Evolutionary conservation across 2,797 vertebrate species (phyloP).

Genomic region (Mus minutoides): DNA sequence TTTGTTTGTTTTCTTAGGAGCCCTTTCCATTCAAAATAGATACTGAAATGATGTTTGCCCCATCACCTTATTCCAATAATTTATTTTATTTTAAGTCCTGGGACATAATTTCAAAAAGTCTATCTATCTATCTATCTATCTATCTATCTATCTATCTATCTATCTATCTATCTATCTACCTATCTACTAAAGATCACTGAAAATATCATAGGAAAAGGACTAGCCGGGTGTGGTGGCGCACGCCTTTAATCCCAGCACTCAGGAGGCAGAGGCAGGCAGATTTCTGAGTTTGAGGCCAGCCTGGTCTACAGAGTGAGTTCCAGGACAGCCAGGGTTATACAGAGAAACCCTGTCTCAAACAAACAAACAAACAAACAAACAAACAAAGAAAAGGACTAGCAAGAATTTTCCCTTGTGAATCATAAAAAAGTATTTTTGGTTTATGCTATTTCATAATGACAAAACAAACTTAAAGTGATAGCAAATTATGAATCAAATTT

Average conservation of each 20-base stretch:
- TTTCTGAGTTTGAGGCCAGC: too few species aligned
- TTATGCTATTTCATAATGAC: not conserved
- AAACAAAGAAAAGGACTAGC: not conserved
- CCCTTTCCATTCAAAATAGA: constrained; percentile 11
- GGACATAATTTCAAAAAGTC: constrained; percentile 2
- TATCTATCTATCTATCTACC: too few species aligned
- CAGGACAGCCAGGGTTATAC: too few species aligned
- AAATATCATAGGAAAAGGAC: not conserved
- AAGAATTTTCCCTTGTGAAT: constrained; percentile 37
- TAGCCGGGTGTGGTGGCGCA: too few species aligned
- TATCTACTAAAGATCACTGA: not conserved
- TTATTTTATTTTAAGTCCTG: not conserved
- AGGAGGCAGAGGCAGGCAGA: too few species aligned
- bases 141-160: not conserved
- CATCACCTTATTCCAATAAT: not conserved
- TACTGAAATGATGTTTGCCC: constrained; percentile 18
- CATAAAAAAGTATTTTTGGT: not conserved
- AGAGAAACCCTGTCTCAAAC: too few species aligned
- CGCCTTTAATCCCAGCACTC: too few species aligned
- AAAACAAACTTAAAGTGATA: not conserved
- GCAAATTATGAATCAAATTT: constrained; percentile 22
- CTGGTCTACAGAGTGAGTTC: too few species aligned
- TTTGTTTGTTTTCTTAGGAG: constrained; percentile 2
- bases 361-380: too few species aligned
- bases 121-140: not conserved